Base-by-base conservation (phyloP, 2,113 vertebrate genomes). In the Grallaria varia region DNA sequence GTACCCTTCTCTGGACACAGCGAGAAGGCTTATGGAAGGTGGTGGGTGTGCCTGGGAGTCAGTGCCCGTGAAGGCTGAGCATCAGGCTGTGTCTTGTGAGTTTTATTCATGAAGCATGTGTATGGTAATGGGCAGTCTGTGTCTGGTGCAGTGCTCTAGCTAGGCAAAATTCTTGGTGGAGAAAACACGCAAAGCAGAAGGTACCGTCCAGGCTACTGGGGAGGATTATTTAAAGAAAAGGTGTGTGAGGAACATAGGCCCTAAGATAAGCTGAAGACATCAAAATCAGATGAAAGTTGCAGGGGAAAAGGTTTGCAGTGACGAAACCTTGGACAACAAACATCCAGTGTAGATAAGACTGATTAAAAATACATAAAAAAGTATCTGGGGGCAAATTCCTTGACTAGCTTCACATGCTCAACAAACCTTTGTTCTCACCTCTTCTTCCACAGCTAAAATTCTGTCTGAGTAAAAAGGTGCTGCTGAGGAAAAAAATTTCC, bases 61-160 rank as follows among this genome's bases (percentile, higher is more conserved):
- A 33, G 47, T 4, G 1, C 21, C 20, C 3, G 3, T 3, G 4
- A n/a, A n/a, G 17, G 24, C n/a, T 56, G 45, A 75, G 30, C 28
- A 12, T 20, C 7, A 4, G 12, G 28, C 28, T 17, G 56, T 4
- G 39, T 39, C 33, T 27, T 11, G 3, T 20, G 25, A 21, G 33
- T 12, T 53, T 24, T 35, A 11, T 15, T 60, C 16, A 5, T 20
- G 56, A 71, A 50, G 47, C 16, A 5, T 39, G 21, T 25, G 27
- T 12, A 11, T 0, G 2, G n/a, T 1, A 0, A 14, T 2, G 23
- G 39, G 13, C 0, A 1, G 4, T 27, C 58, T 10, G 40, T 58
- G 39, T 28, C 49, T 14, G 31, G 7, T 11, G 40, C 42, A 8
- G 15, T 22, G 49, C 40, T 55, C 83, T 35, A 55, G 40, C 8